A percentile compares a stretch with the other conserved stretches of the same genome.
phyloP scores from a whole-genome alignment of 1,140 invertebrate genomes.

The Tetraneura akinire region DNA sequence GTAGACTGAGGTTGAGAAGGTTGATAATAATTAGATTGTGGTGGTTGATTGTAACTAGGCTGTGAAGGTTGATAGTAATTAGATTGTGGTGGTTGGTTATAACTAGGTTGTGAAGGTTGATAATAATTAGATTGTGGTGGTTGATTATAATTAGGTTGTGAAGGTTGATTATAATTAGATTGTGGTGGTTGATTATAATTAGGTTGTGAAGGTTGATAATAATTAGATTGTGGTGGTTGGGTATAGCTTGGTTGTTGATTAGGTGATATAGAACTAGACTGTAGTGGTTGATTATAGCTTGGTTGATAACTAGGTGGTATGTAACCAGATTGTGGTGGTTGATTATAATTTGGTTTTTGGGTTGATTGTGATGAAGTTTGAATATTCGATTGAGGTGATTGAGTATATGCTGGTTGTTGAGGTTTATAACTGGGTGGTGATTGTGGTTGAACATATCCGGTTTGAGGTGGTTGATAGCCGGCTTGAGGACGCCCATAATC shows the following conservation, averaged over 20 bases:
- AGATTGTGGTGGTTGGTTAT: slow-evolving; percentile 14
- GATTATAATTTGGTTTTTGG: slow-evolving; percentile 31
- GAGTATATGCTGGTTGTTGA: neutral
- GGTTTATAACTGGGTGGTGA: slow-evolving; percentile 27
- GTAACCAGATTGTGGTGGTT: slow-evolving; percentile 20
- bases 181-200: slow-evolving; percentile 9
- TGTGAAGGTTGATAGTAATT: slow-evolving; percentile 47
- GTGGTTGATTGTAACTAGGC: slow-evolving; percentile 53
- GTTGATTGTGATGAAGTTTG: slow-evolving; percentile 12
- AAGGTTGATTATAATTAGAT: neutral
- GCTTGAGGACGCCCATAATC: slow-evolving; percentile 36
- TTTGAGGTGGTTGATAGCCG: slow-evolving; percentile 31
- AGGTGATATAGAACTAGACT: slow-evolving; percentile 39
- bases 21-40: slow-evolving; percentile 54
- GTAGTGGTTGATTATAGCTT: slow-evolving; percentile 51
- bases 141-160: slow-evolving; percentile 54
- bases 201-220: too few relatives aligned
- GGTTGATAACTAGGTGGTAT: slow-evolving; percentile 7
- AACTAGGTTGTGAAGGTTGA: neutral
- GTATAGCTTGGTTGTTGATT: slow-evolving; percentile 55
- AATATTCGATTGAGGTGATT: slow-evolving; percentile 22
- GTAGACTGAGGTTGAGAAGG: slow-evolving; percentile 27
- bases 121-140: slow-evolving; percentile 5
- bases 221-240: too few relatives aligned
- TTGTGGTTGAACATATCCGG: slow-evolving; percentile 34